A percentile compares a stretch with the other conserved stretches of the same genome.
Conservation (phyloP, 2,888 invertebrate genomes). For the Dermolepida albohirtum region DNA sequence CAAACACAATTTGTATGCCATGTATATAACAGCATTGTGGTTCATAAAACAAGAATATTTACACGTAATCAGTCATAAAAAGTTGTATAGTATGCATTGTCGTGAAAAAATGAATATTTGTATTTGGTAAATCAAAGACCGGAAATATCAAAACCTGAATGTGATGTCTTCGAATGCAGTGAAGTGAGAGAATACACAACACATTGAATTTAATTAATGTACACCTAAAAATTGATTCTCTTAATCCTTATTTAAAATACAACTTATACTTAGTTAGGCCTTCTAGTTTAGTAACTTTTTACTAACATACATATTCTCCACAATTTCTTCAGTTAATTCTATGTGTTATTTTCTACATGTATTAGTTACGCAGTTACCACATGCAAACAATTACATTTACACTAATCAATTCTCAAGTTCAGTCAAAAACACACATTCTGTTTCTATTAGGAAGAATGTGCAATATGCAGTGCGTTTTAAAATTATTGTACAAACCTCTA, state of each 20-base stretch:
- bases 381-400: constrained; percentile 11
- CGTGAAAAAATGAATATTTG: too few relatives aligned
- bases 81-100: too few relatives aligned
- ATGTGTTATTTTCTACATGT: too few relatives aligned
- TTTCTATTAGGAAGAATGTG: background rate
- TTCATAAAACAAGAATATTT: too few relatives aligned
- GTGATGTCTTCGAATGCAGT: too few relatives aligned
- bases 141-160: too few relatives aligned
- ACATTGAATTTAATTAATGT: background rate
- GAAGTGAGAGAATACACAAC: background rate
- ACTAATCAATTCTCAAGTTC: constrained; percentile 6
- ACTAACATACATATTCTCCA: constrained; percentile 25
- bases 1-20: too few relatives aligned
- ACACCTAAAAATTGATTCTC: constrained; percentile 36
- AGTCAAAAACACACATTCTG: background rate
- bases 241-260: constrained; percentile 43
- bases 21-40: too few relatives aligned
- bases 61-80: too few relatives aligned
- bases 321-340: constrained; percentile 3
- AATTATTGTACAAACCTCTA: too few relatives aligned
- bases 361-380: background rate
- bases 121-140: too few relatives aligned
- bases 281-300: constrained; percentile 60
- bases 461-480: background rate
- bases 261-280: constrained; percentile 64